These are phyloP conservation scores for Ectemnius lituratus DNA, from an alignment of 2,888 invertebrate genomes.

Conservation along the genomic window DNA sequence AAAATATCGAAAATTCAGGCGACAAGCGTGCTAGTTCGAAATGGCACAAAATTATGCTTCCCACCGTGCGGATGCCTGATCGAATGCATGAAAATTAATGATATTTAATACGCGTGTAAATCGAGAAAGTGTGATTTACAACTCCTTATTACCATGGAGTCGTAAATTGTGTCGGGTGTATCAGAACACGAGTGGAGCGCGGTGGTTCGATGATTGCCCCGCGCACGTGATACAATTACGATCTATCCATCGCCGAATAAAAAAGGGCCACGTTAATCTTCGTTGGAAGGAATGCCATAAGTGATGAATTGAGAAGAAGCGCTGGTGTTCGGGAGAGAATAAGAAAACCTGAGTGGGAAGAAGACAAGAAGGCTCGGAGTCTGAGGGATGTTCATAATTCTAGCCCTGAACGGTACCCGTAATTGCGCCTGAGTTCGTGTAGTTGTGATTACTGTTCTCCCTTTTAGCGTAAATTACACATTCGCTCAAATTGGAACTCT, in stretches of 20 bases:
- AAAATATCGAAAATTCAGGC: too few relatives aligned
- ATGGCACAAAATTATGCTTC: too few relatives aligned
- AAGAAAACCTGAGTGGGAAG: background rate
- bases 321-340: background rate
- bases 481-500: conserved; percentile 25
- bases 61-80: too few relatives aligned
- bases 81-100: too few relatives aligned
- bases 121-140: too few relatives aligned
- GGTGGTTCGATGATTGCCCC: background rate
- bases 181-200: too few relatives aligned
- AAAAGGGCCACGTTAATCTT: background rate
- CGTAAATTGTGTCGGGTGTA: too few relatives aligned
- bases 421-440: conserved; percentile 47
- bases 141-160: too few relatives aligned
- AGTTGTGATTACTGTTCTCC: conserved; percentile 19
- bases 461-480: conserved; percentile 46
- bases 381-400: conserved; percentile 14
- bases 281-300: background rate
- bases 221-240: conserved; percentile 5
- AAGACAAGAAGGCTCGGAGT: conserved; percentile 7
- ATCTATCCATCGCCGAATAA: background rate
- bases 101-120: too few relatives aligned
- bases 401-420: conserved; percentile 34
- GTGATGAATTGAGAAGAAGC: background rate
- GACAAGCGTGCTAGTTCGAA: too few relatives aligned